These are phyloP conservation scores for Lates japonicus DNA, from an alignment of 2,797 vertebrate species.

Conservation along the genomic window DNA sequence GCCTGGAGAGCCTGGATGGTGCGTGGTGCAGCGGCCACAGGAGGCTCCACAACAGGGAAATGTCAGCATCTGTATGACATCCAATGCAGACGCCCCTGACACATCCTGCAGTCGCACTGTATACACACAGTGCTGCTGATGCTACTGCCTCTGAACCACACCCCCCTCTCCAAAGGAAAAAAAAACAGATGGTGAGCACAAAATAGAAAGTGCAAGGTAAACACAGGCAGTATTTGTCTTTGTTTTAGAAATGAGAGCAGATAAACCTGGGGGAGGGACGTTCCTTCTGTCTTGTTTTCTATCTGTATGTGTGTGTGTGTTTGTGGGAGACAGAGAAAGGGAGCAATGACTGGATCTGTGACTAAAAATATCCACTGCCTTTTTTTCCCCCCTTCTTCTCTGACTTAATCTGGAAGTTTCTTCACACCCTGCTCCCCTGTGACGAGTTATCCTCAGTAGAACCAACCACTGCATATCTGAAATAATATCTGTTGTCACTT, in stretches of 20 bases:
- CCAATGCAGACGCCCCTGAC: conserved; percentile 45
- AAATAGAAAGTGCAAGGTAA: conserved; percentile 35
- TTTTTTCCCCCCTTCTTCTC: conserved; percentile 22
- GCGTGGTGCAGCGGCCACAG: conserved; percentile 3
- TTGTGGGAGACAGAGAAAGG: conserved; percentile 9
- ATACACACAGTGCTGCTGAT: conserved; percentile 26
- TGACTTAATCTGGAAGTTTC: conserved; percentile 65
- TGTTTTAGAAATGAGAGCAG: conserved; percentile 2
- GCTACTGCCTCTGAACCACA: conserved; percentile 12
- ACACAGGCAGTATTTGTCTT: conserved; percentile 8
- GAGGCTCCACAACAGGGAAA: conserved; percentile 29
- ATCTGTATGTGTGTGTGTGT: conserved; percentile 1
- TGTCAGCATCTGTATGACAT: conserved; percentile 62
- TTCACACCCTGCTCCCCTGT: conserved; percentile 28
- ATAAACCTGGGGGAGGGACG: conserved; percentile 5
- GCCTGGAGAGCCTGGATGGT: neutral
- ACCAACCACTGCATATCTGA: conserved; percentile 12
- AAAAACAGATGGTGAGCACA: conserved; percentile 19
- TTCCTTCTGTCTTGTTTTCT: conserved; percentile 23
- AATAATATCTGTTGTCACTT: conserved; percentile 3
- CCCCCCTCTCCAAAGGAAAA: neutral
- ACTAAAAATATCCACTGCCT: conserved; percentile 68
- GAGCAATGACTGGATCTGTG: conserved; percentile 25
- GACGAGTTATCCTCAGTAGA: conserved; percentile 27
- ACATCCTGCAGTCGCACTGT: conserved; percentile 60